Evolutionary conservation across 2,797 vertebrate species (phyloP), one percentile per base, ranked within the genome.

Genomic region (Labroides dimidiatus): DNA sequence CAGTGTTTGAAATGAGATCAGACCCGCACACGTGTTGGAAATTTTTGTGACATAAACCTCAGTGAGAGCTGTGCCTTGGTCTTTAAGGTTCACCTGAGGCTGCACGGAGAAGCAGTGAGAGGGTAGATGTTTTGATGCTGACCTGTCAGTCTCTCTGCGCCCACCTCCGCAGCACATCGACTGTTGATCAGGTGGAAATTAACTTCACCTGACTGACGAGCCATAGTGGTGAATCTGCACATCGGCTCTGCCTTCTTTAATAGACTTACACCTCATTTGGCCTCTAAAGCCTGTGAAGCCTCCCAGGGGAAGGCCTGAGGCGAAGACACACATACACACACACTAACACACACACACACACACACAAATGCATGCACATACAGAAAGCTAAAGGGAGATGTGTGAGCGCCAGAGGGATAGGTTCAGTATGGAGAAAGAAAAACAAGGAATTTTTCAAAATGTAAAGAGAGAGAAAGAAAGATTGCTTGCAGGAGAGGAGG

Each of bases 231-330:
- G 90, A 94, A 94, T 94, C 88, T 92, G 76, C 88, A 80, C 89
- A 80, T 75, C 90, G 89, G 81, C 90, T 92, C 84, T 91, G 90
- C 77, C 72, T 24, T 87, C 85, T 91, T 95, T 94, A 95, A 95
- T 95, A 94, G 94, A 95, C 93, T 95, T 95, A 93, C 87, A 95
- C 94, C 89, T 95, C 93, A 94, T 96, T 96, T 96, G 94, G 92
- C 93, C 94, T 94, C 91, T 94, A 94, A 96, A 95, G 87, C 91
- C 87, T 88, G 87, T 95, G 95, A 95, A 93, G 91, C 90, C 87
- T 94, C 94, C 94, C 92, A 77, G 84, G 93, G 94, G 95, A 92
- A 82, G 84, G 91, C 90, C 85, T 72, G 87, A 90, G 89, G 65
- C 87, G 36, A 76, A 85, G 83, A 84, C 77, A 78, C 88, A 84